phyloP scores from a whole-genome alignment of 2,113 vertebrate species.

The Alces alces region DNA sequence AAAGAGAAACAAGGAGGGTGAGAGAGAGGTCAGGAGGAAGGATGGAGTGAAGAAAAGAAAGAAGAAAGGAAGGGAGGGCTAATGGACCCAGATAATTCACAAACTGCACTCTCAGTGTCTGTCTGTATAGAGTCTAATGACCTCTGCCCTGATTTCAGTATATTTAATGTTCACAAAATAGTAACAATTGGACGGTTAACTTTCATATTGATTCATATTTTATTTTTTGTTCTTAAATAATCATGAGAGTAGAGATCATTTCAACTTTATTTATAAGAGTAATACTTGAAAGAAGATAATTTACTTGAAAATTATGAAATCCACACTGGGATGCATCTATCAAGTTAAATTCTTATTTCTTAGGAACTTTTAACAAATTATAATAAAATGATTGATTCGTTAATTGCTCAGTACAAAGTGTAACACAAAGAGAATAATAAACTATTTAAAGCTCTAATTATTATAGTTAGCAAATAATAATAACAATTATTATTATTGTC shows the following conservation, averaged over 20 bases:
- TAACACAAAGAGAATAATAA: not conserved
- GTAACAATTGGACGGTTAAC: not conserved
- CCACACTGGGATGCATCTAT: not conserved
- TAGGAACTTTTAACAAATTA: not conserved
- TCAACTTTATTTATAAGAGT: not conserved
- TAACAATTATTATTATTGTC: not conserved
- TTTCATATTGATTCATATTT: not conserved
- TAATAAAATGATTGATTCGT: not conserved
- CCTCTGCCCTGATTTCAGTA: not conserved
- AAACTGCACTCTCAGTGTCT: not conserved
- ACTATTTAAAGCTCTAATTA: slow-evolving; percentile 3
- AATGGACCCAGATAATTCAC: not conserved
- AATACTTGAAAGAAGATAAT: not conserved
- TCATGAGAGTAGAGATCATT: not conserved
- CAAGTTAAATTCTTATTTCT: not conserved
- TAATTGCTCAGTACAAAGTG: not conserved
- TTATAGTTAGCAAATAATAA: not conserved
- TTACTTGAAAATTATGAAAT: not conserved
- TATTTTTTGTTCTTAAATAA: not conserved
- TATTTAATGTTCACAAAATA: not conserved
- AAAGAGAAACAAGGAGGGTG: not conserved
- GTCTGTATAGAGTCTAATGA: not conserved
- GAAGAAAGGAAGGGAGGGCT: no score
- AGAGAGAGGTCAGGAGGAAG: not conserved
- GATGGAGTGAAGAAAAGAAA: no score